Percentiles rank a stretch among this genome's conserved stretches.
Evolutionary conservation across 2,888 invertebrate species (phyloP).

Genomic region (Plebejus argus): DNA sequence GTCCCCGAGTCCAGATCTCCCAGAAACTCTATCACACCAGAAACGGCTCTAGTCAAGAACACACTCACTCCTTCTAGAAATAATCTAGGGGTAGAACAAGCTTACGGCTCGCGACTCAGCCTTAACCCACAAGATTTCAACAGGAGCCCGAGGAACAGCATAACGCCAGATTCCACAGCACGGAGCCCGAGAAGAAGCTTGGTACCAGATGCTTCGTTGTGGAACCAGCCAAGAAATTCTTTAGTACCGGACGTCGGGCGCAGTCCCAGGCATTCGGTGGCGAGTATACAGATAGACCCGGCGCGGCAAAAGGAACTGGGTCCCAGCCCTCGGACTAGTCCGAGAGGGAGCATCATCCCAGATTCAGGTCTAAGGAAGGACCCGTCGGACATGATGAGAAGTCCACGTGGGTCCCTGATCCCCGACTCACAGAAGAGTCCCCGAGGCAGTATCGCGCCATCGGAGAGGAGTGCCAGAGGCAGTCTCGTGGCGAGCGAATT

Average conservation of each 20-base stretch:
- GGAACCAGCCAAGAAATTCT: slow-evolving; percentile 82
- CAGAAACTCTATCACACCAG: slow-evolving; percentile 83
- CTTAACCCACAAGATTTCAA: slow-evolving; percentile 80
- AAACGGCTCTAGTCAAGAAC: slow-evolving; percentile 78
- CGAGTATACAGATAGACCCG: slow-evolving; percentile 72
- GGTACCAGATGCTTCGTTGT: slow-evolving; percentile 77
- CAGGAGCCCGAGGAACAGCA: slow-evolving; percentile 72
- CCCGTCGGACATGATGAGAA: slow-evolving; percentile 60
- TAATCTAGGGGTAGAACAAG: slow-evolving; percentile 81
- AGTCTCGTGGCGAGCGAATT: slow-evolving; percentile 65
- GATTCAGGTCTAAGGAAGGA: slow-evolving; percentile 72
- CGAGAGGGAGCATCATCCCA: slow-evolving; percentile 79
- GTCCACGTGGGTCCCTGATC: slow-evolving; percentile 82
- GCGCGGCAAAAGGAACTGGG: slow-evolving; percentile 74
- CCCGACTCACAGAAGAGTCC: slow-evolving; percentile 81
- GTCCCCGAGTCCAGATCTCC: slow-evolving; percentile 81
- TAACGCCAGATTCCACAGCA: slow-evolving; percentile 71
- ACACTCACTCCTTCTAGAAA: slow-evolving; percentile 81
- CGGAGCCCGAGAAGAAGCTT: slow-evolving; percentile 83
- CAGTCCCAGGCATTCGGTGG: slow-evolving; percentile 82
- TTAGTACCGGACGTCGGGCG: slow-evolving; percentile 80
- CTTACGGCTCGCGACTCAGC: slow-evolving; percentile 80
- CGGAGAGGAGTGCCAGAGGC: slow-evolving; percentile 71
- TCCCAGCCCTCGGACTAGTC: slow-evolving; percentile 79
- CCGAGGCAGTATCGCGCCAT: slow-evolving; percentile 82